Percentiles rank a stretch among this genome's conserved stretches.
These are phyloP conservation scores for Hyphantria cunea DNA, from an alignment of 1,140 invertebrate genomes.

Conservation along the genomic window DNA sequence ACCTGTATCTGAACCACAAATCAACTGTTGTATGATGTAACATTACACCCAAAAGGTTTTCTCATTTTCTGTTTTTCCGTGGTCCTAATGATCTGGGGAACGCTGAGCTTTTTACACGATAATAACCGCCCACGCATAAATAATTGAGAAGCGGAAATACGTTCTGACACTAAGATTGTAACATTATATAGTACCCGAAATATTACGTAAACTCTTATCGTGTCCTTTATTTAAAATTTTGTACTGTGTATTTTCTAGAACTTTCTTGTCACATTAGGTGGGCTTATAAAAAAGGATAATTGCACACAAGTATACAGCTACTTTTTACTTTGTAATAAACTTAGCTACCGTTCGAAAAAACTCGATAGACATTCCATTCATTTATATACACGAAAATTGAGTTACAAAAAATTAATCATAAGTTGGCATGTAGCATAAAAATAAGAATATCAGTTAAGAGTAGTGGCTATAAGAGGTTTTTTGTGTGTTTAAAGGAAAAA, in stretches of 20 bases:
- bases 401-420: too few relatives aligned
- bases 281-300: too few relatives aligned
- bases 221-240: background rate
- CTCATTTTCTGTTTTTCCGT: constrained; percentile 39
- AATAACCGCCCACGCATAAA: constrained; percentile 29
- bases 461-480: too few relatives aligned
- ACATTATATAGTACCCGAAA: constrained; percentile 18
- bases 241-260: background rate
- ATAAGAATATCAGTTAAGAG: too few relatives aligned
- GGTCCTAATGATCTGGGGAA: constrained; percentile 39
- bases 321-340: too few relatives aligned
- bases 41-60: constrained; percentile 36
- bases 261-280: too few relatives aligned
- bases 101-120: constrained; percentile 37
- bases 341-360: too few relatives aligned
- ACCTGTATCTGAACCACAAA: constrained; percentile 27
- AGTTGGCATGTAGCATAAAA: too few relatives aligned
- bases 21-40: constrained; percentile 32
- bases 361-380: too few relatives aligned
- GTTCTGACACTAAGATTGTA: constrained; percentile 24
- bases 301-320: too few relatives aligned
- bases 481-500: too few relatives aligned
- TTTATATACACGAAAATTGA: too few relatives aligned
- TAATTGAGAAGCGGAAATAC: constrained; percentile 31
- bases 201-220: background rate